phyloP scores from a whole-genome alignment of 2,888 invertebrate species.

The Pherbina coryleti region DNA sequence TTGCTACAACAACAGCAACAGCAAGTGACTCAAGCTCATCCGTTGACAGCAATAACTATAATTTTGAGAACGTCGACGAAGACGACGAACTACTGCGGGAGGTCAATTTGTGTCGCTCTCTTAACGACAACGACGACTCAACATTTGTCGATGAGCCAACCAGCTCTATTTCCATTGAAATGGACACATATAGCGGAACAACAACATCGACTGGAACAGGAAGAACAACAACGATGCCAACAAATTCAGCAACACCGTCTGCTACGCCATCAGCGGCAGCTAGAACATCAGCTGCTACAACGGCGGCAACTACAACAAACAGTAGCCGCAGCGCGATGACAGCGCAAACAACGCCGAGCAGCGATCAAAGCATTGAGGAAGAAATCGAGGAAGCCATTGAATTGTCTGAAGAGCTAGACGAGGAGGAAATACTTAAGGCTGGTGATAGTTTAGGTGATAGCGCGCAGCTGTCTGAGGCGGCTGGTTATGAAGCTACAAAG shows the following conservation, averaged over 20 bases:
- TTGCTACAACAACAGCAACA: conserved; percentile 48
- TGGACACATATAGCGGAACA: conserved; percentile 58
- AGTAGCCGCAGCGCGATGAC: conserved; percentile 45
- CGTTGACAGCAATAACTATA: conserved; percentile 46
- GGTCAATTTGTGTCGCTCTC: conserved; percentile 56
- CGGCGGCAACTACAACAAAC: conserved; percentile 46
- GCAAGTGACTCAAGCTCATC: conserved; percentile 40
- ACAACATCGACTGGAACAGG: conserved; percentile 45
- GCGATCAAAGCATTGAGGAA: conserved; percentile 60
- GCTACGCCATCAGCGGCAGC: conserved; percentile 43
- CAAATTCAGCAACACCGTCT: conserved; percentile 44
- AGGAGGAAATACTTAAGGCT: conserved; percentile 53
- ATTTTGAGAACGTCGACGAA: conserved; percentile 23
- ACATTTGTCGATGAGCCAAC: conserved; percentile 61
- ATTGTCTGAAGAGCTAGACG: conserved; percentile 64
- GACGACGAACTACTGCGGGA: conserved; percentile 54
- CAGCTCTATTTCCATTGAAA: conserved; percentile 64
- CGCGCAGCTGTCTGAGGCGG: conserved; percentile 14
- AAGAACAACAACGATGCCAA: conserved; percentile 46
- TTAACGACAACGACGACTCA: conserved; percentile 48
- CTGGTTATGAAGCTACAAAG: conserved; percentile 37
- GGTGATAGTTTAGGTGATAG: not conserved
- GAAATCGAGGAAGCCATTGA: conserved; percentile 67
- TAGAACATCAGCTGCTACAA: conserved; percentile 48
- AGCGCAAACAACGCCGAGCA: conserved; percentile 38